Conservation (phyloP, 2,888 invertebrate genomes). For the Cerastis rubricosa region DNA sequence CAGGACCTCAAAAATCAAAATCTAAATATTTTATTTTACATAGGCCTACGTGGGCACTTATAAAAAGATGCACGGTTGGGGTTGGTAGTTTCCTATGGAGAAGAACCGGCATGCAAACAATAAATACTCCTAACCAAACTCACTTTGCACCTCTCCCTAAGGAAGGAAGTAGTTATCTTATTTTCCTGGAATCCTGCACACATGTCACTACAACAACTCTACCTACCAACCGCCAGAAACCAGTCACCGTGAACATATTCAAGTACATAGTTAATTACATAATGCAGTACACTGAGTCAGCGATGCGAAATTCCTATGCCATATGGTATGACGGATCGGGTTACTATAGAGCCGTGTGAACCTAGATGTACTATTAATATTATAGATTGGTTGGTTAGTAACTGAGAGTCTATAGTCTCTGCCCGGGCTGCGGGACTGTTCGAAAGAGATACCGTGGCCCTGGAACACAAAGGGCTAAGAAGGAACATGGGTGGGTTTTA, state of each 20-base stretch:
- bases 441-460: no score
- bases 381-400: background rate
- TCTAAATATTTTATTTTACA: no score
- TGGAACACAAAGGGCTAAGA: no score
- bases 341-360: conserved; percentile 65
- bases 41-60: no score
- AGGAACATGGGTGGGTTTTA: no score
- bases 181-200: background rate
- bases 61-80: no score
- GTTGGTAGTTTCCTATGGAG: no score
- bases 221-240: conserved; percentile 21
- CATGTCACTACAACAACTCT: conserved; percentile 6
- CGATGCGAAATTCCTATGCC: conserved; percentile 67
- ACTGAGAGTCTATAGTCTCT: background rate
- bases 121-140: background rate
- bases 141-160: background rate
- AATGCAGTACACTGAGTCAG: conserved; percentile 55
- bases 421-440: no score
- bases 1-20: no score
- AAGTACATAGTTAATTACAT: conserved; percentile 55
- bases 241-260: conserved; percentile 43
- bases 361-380: conserved; percentile 13
- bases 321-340: conserved; percentile 61
- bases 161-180: background rate
- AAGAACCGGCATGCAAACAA: no score